phyloP scores from a whole-genome alignment of 2,113 vertebrate genomes.

The Nannobrachium achirus region DNA sequence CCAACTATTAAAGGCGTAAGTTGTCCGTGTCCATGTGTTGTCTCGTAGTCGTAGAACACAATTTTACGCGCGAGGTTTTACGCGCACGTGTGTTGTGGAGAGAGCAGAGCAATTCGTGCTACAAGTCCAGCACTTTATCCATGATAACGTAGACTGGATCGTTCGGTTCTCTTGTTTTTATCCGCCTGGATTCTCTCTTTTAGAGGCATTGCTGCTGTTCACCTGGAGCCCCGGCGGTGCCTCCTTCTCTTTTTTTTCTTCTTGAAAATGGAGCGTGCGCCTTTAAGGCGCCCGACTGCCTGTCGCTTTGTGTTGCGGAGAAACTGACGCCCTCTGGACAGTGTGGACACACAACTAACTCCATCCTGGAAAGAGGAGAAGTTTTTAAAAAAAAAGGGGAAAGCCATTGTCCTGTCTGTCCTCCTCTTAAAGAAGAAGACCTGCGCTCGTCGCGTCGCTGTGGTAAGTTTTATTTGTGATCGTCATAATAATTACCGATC shows the following conservation, averaged over 20 bases:
- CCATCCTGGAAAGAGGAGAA: conserved; percentile 56
- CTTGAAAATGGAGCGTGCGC: conserved; percentile 71
- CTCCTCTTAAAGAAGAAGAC: not conserved
- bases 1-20: not conserved
- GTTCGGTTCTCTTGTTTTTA: no score
- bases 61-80: conserved; percentile 42
- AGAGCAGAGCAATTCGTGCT: not conserved
- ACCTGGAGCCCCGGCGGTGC: conserved; percentile 33
- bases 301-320: conserved; percentile 69
- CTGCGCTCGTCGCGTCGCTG: conserved; percentile 11
- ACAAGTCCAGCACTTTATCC: not conserved
- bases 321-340: conserved; percentile 76
- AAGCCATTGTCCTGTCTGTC: conserved; percentile 22
- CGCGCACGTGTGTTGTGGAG: not conserved
- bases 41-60: not conserved
- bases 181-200: not conserved
- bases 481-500: not conserved
- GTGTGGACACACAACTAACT: conserved; percentile 55
- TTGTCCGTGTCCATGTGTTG: not conserved
- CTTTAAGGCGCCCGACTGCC: conserved; percentile 79
- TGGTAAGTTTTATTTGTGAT: conserved; percentile 45
- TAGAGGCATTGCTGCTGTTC: conserved; percentile 4
- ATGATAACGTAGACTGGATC: not conserved
- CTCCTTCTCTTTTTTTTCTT: conserved; percentile 35
- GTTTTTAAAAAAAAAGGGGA: conserved; percentile 57